Conservation (phyloP, 2,888 invertebrate genomes). For the Stomorhina lunata region DNA sequence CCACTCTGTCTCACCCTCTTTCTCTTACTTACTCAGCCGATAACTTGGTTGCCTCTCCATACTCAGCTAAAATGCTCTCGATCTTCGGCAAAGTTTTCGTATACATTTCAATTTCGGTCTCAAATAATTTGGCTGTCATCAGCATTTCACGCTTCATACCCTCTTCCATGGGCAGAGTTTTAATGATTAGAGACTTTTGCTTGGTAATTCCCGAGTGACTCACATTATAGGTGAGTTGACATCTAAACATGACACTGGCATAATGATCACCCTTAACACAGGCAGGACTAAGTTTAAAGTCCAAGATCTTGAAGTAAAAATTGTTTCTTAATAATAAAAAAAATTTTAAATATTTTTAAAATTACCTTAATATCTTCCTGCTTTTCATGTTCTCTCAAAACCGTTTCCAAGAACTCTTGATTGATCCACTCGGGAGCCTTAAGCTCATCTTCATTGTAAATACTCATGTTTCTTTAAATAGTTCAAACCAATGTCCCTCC, state of each 20-base stretch:
- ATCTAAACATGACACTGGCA: slow-evolving; percentile 70
- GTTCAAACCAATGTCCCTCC: too few relatives aligned
- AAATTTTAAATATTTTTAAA: too few relatives aligned
- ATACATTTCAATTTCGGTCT: slow-evolving; percentile 70
- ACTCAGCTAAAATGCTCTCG: slow-evolving; percentile 65
- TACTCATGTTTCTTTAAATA: slow-evolving; percentile 61
- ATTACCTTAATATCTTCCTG: slow-evolving; percentile 53
- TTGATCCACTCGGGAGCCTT: slow-evolving; percentile 65
- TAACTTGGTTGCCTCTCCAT: slow-evolving; percentile 66
- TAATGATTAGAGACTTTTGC: slow-evolving; percentile 65
- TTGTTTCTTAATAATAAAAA: background rate
- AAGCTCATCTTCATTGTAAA: slow-evolving; percentile 64
- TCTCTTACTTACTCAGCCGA: slow-evolving; percentile 58
- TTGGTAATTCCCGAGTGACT: background rate
- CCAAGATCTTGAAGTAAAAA: too few relatives aligned
- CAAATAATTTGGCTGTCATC: slow-evolving; percentile 59
- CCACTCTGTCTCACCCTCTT: too few relatives aligned
- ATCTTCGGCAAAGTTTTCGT: slow-evolving; percentile 68
- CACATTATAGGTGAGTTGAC: slow-evolving; percentile 53
- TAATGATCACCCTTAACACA: slow-evolving; percentile 69
- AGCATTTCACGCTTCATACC: slow-evolving; percentile 66
- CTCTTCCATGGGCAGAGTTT: slow-evolving; percentile 66
- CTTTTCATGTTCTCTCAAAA: slow-evolving; percentile 62
- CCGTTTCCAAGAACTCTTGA: slow-evolving; percentile 61
- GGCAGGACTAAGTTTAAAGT: slow-evolving; percentile 49